Evolutionary conservation across 2,113 vertebrate species (phyloP), one percentile per base, ranked within the genome.

Genomic region (Psittacus erithacus): DNA sequence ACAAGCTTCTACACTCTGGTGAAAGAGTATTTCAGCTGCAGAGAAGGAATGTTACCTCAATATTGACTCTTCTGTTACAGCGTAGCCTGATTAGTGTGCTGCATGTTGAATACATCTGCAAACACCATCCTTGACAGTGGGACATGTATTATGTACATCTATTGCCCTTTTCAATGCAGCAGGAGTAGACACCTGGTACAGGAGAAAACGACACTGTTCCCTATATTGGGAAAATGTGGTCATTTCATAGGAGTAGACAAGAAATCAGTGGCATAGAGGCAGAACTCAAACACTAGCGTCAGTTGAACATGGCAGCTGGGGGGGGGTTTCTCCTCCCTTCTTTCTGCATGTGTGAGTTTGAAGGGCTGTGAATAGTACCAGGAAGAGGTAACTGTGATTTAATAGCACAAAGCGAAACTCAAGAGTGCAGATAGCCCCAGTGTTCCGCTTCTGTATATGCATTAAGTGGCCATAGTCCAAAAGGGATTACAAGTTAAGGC

Each of bases 371-470:
- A 81, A 57, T 2, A 16, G 13, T 17, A 8, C 4, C 0, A 47
- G 7, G 52, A 63, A 33, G 6, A 2, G 3, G 2, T 20, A 71
- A 47, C 41, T 65, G 25, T 7, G 39, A 6, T 46, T 25, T 39
- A 35, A n/a, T 6, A 47, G 25, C 29, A 46, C 43, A 39, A 33
- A 68, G 15, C 17, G 28, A 77, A 31, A 17, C 35, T 12, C n/a
- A 55, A 8, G 25, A 12, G n/a, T 3, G 12, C 15, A 50, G 11
- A 5, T 8, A 38, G 31, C 35, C 11, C 46, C n/a, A 1, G 18
- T 1, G 0, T 27, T 52, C 28, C 4, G 2, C 15, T 38, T 5
- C 11, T 24, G 6, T 0, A 1, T 2, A 15, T 3, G 6, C 18
- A 55, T 7, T 2, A 52, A 69, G 44, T 0, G 33, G 41, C 24